A percentile compares a stretch with the other conserved stretches of the same genome.
These are phyloP conservation scores for Diabrotica virgifera DNA, from an alignment of 1,140 invertebrate genomes.

Conservation along the genomic window DNA sequence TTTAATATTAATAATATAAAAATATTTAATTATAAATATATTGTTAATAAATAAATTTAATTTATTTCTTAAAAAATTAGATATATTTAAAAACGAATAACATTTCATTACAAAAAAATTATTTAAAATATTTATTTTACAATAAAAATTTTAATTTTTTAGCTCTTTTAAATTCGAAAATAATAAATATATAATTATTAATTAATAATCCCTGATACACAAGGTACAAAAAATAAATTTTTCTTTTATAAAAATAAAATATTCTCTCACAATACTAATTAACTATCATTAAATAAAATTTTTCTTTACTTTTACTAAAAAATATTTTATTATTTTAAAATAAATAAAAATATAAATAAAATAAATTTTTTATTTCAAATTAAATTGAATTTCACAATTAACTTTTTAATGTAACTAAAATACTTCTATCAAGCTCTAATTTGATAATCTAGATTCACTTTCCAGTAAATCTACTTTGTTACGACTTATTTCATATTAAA, in stretches of 20 bases:
- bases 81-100: conserved; percentile 61
- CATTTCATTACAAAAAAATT: conserved; percentile 58
- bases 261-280: conserved; percentile 51
- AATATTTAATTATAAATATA: conserved; percentile 50
- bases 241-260: conserved; percentile 48
- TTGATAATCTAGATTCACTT: conserved; percentile 59
- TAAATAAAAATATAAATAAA: conserved; percentile 41
- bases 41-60: conserved; percentile 54
- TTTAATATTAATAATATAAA: conserved; percentile 47
- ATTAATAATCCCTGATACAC: conserved; percentile 64
- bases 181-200: conserved; percentile 47
- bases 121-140: conserved; percentile 57
- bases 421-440: conserved; percentile 54
- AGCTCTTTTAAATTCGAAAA: conserved; percentile 57
- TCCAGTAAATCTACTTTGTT: conserved; percentile 70
- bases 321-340: conserved; percentile 45
- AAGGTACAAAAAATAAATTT: conserved; percentile 60
- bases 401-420: conserved; percentile 59
- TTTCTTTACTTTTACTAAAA: conserved; percentile 52
- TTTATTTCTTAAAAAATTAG: conserved; percentile 62
- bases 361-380: conserved; percentile 45
- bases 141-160: conserved; percentile 53
- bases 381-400: conserved; percentile 51
- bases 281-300: conserved; percentile 50
- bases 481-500: conserved; percentile 65